phyloP scores from a whole-genome alignment of 2,113 vertebrate genomes.

The Terrapene triunguis region DNA sequence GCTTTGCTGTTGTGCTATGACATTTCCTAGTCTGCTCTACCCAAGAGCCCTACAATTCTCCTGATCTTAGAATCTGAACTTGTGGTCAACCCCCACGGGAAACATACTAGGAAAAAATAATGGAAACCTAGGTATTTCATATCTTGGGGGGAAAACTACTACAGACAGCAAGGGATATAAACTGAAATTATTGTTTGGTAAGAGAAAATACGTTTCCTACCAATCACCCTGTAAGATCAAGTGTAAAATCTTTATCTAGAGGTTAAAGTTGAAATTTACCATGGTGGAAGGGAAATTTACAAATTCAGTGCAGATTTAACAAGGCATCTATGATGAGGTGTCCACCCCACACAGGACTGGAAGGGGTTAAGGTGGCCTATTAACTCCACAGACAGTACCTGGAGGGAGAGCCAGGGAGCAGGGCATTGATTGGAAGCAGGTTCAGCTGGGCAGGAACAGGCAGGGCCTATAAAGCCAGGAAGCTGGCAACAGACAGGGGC shows the following conservation, averaged over 20 bases:
- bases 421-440: not conserved
- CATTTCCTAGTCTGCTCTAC: conserved; percentile 15
- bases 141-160: conserved; percentile 12
- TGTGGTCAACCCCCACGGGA: conserved; percentile 2
- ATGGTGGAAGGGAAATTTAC: not conserved
- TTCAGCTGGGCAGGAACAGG: not conserved
- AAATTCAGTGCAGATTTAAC: not conserved
- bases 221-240: not conserved
- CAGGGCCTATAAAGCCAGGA: not conserved
- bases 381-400: not conserved
- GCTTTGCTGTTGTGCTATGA: not conserved
- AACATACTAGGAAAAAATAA: conserved; percentile 13
- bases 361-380: not conserved
- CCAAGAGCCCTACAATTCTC: conserved; percentile 1
- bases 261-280: not conserved
- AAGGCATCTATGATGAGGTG: not conserved
- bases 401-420: not conserved
- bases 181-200: not conserved
- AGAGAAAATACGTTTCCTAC: not conserved
- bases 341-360: not conserved
- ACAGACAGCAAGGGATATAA: conserved; percentile 2
- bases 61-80: conserved; percentile 21
- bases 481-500: too few relatives aligned
- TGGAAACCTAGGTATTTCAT: not conserved
- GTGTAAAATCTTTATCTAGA: not conserved